Evolutionary conservation across 2,113 vertebrate genomes (phyloP).

Genomic region (Dipodomys merriami): DNA sequence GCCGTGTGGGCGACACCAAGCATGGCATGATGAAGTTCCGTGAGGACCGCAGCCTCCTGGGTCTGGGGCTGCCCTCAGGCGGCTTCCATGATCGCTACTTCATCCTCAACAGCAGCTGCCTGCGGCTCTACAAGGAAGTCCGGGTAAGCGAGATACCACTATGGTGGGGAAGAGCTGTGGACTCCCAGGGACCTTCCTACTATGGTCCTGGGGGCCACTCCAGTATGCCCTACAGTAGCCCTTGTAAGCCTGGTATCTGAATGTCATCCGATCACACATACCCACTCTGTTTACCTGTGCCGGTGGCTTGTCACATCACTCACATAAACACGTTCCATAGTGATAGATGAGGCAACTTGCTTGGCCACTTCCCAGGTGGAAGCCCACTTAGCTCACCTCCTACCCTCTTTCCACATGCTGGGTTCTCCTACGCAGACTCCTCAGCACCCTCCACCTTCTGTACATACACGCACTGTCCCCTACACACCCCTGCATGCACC

Average conservation of each 20-base stretch:
- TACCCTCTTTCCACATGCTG: background rate
- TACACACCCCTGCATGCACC: background rate
- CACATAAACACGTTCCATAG: background rate
- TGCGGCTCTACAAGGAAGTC: constrained; percentile 96
- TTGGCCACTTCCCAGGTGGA: background rate
- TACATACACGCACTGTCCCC: background rate
- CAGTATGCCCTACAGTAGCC: background rate
- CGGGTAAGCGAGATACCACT: constrained; percentile 86
- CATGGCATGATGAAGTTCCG: constrained; percentile 95
- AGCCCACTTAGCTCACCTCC: background rate
- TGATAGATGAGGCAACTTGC: background rate
- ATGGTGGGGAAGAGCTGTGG: background rate
- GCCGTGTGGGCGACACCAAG: constrained; percentile 91
- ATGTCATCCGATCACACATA: background rate
- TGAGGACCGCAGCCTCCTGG: constrained; percentile 92
- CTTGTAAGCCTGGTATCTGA: background rate
- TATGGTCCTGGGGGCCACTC: background rate
- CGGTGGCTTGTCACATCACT: background rate
- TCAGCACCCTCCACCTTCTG: background rate
- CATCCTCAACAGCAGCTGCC: constrained; percentile 90
- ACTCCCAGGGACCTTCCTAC: background rate
- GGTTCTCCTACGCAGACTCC: background rate
- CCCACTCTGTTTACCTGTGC: background rate
- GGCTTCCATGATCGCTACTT: constrained; percentile 96
- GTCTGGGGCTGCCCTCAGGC: constrained; percentile 87